Conservation (phyloP, 2,113 vertebrate species). For the Phylloscopus trochilus region DNA sequence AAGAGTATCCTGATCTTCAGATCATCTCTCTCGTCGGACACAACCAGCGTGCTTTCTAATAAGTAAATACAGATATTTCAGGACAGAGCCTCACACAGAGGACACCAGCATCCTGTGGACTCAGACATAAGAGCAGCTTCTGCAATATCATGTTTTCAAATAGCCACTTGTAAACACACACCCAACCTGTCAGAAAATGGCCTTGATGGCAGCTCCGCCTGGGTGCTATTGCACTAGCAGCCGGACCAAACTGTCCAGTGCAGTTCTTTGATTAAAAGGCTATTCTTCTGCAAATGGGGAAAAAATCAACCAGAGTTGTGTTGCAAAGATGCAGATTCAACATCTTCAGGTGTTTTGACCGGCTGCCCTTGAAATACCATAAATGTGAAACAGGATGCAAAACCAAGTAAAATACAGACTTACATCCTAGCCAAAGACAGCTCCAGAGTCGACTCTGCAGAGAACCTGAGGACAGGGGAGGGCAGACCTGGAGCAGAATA, state of each 20-base stretch:
- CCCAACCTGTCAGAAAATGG: neutral
- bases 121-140: neutral
- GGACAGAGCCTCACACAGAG: neutral
- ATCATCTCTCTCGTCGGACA: too few relatives aligned
- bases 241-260: neutral
- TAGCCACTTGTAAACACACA: neutral
- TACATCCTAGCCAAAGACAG: neutral
- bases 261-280: neutral
- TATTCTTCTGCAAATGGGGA: neutral
- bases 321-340: neutral
- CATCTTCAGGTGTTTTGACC: neutral
- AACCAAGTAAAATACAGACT: neutral
- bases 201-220: neutral
- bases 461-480: neutral
- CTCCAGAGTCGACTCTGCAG: neutral
- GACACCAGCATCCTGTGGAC: neutral
- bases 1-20: too few relatives aligned
- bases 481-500: neutral
- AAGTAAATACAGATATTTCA: neutral
- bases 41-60: too few relatives aligned
- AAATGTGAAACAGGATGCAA: neutral
- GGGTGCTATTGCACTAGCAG: neutral
- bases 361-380: neutral
- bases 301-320: neutral
- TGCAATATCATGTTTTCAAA: neutral